These are phyloP conservation scores for Timema podura DNA, from an alignment of 2,888 invertebrate species.

Conservation along the genomic window DNA sequence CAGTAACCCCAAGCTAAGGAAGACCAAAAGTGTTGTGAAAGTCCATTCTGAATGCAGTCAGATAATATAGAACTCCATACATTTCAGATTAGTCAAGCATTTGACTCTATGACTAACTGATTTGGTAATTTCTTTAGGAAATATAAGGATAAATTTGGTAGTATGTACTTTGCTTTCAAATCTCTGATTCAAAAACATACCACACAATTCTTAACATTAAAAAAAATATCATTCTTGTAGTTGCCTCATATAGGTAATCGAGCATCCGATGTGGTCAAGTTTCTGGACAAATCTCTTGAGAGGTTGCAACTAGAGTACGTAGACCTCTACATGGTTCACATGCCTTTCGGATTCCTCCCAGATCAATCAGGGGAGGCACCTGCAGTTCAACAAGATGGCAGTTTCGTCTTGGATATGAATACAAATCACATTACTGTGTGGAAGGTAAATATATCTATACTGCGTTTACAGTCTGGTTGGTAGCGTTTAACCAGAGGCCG, in stretches of 20 bases:
- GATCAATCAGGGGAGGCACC: conserved; percentile 37
- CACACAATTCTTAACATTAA: no score
- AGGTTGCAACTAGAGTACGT: conserved; percentile 43
- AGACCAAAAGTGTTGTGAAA: no score
- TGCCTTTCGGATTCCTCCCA: conserved; percentile 39
- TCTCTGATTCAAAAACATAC: no score
- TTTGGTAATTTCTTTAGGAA: no score
- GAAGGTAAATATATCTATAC: conserved; percentile 34
- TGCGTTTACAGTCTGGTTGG: not conserved
- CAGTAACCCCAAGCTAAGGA: no score
- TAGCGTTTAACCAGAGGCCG: not conserved
- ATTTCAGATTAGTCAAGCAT: no score
- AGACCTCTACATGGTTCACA: conserved; percentile 47
- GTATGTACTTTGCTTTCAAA: no score
- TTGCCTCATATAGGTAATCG: conserved; percentile 36
- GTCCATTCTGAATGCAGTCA: no score
- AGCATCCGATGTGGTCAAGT: conserved; percentile 37
- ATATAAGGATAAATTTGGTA: no score
- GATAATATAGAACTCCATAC: no score
- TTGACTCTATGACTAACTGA: no score
- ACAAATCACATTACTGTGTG: conserved; percentile 46
- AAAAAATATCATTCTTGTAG: conserved; percentile 22
- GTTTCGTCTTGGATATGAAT: conserved; percentile 36
- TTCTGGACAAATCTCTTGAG: conserved; percentile 38
- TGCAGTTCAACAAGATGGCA: conserved; percentile 41